Evolutionary conservation across 2,113 vertebrate species (phyloP).

Genomic region (Callocephalon fimbriatum): DNA sequence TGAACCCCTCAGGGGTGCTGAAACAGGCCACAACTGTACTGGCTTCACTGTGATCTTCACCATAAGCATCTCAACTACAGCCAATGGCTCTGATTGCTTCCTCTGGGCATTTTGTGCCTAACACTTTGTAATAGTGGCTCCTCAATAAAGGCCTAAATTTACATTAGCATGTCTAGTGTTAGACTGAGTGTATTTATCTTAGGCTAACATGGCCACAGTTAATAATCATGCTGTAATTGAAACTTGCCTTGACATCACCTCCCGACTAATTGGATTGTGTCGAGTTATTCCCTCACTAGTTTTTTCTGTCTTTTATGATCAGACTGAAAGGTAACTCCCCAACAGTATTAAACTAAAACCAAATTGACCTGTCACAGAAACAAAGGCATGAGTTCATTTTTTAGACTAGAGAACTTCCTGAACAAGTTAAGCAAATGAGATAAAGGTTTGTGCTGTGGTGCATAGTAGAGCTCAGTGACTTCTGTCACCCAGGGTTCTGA

Average conservation of each 20-base stretch:
- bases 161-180: not conserved
- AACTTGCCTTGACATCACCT: constrained; percentile 1
- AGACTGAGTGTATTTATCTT: not conserved
- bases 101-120: not conserved
- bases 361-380: not conserved
- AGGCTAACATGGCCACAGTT: not conserved
- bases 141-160: not conserved
- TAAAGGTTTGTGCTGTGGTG: not conserved
- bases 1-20: not conserved
- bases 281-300: not conserved
- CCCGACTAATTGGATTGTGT: not conserved
- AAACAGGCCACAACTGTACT: rapidly evolving
- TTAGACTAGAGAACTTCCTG: not conserved
- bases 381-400: not conserved
- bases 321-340: not conserved
- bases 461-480: not conserved
- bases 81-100: rapidly evolving
- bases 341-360: not conserved
- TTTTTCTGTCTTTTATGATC: not conserved
- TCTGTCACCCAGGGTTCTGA: not conserved
- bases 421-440: rapidly evolving
- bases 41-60: not conserved
- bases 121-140: rapidly evolving
- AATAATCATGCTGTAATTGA: not conserved
- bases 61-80: rapidly evolving